Percentiles rank a stretch among this genome's conserved stretches.
These are phyloP conservation scores for Bovichtus variegatus DNA, from an alignment of 2,797 vertebrate species.

Conservation along the genomic window DNA sequence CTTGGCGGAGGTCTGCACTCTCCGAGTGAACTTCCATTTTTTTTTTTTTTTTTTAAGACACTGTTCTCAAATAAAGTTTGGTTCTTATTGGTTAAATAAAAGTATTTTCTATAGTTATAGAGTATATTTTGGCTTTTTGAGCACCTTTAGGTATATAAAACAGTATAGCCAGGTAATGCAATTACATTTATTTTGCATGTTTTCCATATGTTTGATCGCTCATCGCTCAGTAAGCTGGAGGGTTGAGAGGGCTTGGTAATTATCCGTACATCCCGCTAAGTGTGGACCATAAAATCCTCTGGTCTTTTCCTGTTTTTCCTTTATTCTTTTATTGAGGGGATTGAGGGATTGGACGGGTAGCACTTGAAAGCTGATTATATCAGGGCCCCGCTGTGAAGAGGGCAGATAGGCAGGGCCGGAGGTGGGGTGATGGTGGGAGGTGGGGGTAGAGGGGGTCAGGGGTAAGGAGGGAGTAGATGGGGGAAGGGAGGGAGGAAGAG, in stretches of 20 bases:
- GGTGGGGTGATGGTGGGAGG: constrained; percentile 60
- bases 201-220: constrained; percentile 46
- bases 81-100: not conserved
- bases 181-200: constrained; percentile 20
- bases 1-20: too few relatives aligned
- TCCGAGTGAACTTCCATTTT: too few relatives aligned
- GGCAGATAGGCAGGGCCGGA: constrained; percentile 57
- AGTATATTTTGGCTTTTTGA: not conserved
- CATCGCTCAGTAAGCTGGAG: constrained; percentile 23
- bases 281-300: constrained; percentile 65
- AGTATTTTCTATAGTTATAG: not conserved
- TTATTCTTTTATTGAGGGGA: constrained; percentile 74
- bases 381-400: constrained; percentile 68
- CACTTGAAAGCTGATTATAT: constrained; percentile 82
- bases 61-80: not conserved
- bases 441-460: constrained; percentile 61
- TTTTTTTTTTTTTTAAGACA: not conserved
- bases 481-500: constrained; percentile 50
- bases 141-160: not conserved
- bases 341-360: constrained; percentile 68
- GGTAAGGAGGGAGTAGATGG: constrained; percentile 40
- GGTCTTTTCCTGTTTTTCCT: constrained; percentile 69
- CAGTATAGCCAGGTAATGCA: not conserved
- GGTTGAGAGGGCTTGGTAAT: constrained; percentile 58
- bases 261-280: constrained; percentile 74